Conservation (phyloP, 1,140 invertebrate genomes). For the Chrysopa pallens region DNA sequence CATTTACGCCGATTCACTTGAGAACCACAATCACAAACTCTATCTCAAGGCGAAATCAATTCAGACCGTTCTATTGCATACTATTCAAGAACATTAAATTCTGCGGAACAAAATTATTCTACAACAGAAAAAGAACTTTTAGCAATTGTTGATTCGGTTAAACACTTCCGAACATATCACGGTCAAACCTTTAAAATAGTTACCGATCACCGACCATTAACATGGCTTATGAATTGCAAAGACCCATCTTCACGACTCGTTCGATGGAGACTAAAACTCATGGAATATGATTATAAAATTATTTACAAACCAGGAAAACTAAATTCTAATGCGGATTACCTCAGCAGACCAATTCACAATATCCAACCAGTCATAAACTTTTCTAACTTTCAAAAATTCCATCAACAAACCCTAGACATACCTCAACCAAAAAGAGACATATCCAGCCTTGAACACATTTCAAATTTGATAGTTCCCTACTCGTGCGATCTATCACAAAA, state of each 20-base stretch:
- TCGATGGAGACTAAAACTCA: conserved; percentile 23
- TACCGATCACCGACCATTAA: conserved; percentile 25
- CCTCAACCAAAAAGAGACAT: too few species aligned
- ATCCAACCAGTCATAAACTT: too few species aligned
- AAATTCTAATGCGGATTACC: conserved; percentile 20
- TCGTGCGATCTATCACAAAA: too few species aligned
- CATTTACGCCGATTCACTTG: conserved; percentile 14
- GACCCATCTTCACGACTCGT: conserved; percentile 21
- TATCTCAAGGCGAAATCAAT: conserved; percentile 11
- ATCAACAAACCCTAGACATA: too few species aligned
- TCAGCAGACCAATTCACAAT: too few species aligned
- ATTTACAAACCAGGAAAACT: conserved; percentile 20
- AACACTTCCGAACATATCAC: conserved; percentile 22
- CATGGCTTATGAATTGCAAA: conserved; percentile 23
- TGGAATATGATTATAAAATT: conserved; percentile 26
- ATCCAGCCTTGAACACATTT: too few species aligned
- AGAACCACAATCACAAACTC: conserved; percentile 17
- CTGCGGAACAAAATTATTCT: conserved; percentile 11
- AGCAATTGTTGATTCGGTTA: conserved; percentile 26
- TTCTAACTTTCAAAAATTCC: too few species aligned
- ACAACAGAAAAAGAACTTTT: conserved; percentile 28
- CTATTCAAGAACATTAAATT: conserved; percentile 10
- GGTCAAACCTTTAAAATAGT: conserved; percentile 21
- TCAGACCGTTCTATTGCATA: conserved; percentile 13
- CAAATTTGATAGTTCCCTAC: too few species aligned